These are phyloP conservation scores for Caenorhabditis tropicalis DNA, from an alignment of 1,140 invertebrate genomes.

Conservation along the genomic window DNA sequence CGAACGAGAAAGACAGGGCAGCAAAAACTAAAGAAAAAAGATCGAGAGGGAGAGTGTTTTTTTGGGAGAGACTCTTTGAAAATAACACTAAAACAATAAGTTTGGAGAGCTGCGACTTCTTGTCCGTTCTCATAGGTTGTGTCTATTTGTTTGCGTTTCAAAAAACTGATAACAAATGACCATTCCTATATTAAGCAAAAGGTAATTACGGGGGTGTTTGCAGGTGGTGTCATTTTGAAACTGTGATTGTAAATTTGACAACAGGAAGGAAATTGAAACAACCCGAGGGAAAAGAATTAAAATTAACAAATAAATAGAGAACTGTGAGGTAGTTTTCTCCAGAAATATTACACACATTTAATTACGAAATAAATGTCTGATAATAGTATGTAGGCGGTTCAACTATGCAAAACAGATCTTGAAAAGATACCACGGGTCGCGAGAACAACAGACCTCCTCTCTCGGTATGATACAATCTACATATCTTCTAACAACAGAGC, in stretches of 20 bases:
- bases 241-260: too few relatives aligned
- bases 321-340: not conserved
- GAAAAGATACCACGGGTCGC: not conserved
- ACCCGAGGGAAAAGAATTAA: too few relatives aligned
- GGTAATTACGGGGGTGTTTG: not conserved
- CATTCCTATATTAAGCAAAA: not conserved
- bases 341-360: not conserved
- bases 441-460: conserved; percentile 16
- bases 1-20: not conserved
- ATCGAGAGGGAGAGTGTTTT: not conserved
- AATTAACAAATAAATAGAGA: not conserved
- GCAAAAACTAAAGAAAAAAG: not conserved
- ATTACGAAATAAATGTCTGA: not conserved
- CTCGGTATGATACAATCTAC: conserved; percentile 35
- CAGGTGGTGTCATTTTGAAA: too few relatives aligned
- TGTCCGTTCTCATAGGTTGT: not conserved
- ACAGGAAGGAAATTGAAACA: too few relatives aligned
- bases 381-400: conserved; percentile 33
- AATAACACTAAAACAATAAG: conserved; percentile 41
- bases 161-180: conserved; percentile 29
- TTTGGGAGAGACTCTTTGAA: not conserved
- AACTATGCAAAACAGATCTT: conserved; percentile 10
- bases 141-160: conserved; percentile 4
- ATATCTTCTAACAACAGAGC: conserved; percentile 24
- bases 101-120: conserved; percentile 30